phyloP scores from a whole-genome alignment of 2,797 vertebrate genomes.

The Ambastaia sidthimunki region DNA sequence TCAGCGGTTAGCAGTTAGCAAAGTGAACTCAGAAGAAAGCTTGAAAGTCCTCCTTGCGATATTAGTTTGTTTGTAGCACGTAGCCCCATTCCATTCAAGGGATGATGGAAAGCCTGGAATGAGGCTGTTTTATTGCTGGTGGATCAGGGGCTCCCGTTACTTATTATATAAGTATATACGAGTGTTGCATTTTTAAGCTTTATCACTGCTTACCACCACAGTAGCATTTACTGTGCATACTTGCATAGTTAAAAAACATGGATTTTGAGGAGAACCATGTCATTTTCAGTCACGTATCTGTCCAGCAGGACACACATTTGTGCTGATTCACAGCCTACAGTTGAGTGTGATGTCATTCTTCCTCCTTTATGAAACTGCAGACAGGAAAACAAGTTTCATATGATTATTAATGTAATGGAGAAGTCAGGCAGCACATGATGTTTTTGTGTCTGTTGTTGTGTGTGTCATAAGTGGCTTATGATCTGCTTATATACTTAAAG shows the following conservation, averaged over 20 bases:
- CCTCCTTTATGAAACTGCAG: not conserved
- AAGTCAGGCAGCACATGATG: conserved; percentile 29
- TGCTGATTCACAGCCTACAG: not conserved
- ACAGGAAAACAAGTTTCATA: not conserved
- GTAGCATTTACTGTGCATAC: too few relatives aligned
- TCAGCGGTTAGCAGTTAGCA: conserved; percentile 25
- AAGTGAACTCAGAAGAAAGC: conserved; percentile 9
- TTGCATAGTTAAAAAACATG: too few relatives aligned
- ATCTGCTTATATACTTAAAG: not conserved
- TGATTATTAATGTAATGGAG: conserved; percentile 2
- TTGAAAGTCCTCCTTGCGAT: conserved; percentile 24
- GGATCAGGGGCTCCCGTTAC: too few relatives aligned
- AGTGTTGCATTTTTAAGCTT: too few relatives aligned
- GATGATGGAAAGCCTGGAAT: not conserved
- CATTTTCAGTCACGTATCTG: not conserved
- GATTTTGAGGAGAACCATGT: not conserved
- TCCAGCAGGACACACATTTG: not conserved
- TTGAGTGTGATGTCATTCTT: conserved; percentile 26
- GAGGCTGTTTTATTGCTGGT: not conserved
- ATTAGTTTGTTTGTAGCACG: conserved; percentile 24
- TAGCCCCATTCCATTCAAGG: conserved; percentile 14
- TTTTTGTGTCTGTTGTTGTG: not conserved
- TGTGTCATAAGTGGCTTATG: conserved; percentile 16
- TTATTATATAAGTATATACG: too few relatives aligned
- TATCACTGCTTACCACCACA: too few relatives aligned